Percentiles rank a stretch among this genome's conserved stretches.
Evolutionary conservation across 2,113 vertebrate species (phyloP).

Genomic region (Vidua chalybeata): DNA sequence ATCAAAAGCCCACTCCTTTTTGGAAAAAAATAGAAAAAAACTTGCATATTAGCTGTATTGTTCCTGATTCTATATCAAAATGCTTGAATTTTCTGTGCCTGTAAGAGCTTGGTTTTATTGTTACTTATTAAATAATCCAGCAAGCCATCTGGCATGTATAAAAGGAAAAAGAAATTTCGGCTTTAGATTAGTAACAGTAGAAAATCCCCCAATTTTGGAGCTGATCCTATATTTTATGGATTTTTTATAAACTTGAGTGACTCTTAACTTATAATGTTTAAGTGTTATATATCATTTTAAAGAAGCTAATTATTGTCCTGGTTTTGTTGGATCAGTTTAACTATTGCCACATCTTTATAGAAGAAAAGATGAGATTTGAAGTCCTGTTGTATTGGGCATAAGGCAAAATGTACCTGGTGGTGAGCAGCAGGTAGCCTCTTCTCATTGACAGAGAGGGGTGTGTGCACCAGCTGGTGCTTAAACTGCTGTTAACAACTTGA

Average conservation of each 20-base stretch:
- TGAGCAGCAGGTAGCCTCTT: background rate
- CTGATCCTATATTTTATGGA: background rate
- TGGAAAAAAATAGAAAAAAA: background rate
- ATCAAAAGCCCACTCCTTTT: background rate
- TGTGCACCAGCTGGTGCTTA: background rate
- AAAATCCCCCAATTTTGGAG: background rate
- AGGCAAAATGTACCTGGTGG: background rate
- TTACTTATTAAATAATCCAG: constrained; percentile 2
- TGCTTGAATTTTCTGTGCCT: background rate
- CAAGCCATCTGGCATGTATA: background rate
- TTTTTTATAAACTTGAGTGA: background rate
- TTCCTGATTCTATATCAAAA: background rate
- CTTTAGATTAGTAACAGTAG: background rate
- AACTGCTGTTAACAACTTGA: background rate
- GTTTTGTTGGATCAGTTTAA: background rate
- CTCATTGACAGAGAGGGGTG: background rate
- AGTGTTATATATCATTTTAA: background rate
- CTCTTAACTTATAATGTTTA: background rate
- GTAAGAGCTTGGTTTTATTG: background rate
- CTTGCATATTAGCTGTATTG: background rate
- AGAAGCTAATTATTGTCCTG: background rate
- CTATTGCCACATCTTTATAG: background rate
- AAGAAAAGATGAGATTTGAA: background rate
- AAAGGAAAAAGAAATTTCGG: background rate
- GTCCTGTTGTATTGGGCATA: background rate